Evolutionary conservation across 2,888 invertebrate genomes (phyloP).

Genomic region (Andrena bucephala): DNA sequence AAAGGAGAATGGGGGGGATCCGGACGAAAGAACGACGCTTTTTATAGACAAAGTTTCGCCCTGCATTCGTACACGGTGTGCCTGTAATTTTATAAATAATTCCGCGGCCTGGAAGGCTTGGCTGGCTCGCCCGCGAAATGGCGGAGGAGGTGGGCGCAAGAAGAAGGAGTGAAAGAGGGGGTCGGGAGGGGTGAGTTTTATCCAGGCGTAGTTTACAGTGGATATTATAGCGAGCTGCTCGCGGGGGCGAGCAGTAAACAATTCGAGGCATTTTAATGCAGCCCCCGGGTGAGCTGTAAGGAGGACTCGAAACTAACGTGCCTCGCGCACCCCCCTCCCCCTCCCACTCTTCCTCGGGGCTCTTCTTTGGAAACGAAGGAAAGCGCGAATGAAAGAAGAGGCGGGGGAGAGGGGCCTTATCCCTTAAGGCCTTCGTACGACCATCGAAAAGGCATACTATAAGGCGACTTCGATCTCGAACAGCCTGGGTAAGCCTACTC

Average conservation of each 20-base stretch:
- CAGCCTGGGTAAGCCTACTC: constrained; percentile 68
- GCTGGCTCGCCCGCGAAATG: constrained; percentile 15
- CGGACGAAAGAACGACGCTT: constrained; percentile 39
- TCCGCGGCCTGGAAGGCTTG: constrained; percentile 40
- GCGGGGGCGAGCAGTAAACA: constrained; percentile 73
- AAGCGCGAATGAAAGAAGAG: constrained; percentile 58
- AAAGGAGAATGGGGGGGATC: neutral
- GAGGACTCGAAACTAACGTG: constrained; percentile 72
- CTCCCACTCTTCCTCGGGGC: constrained; percentile 8
- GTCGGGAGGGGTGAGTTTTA: constrained; percentile 63
- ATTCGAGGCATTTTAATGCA: constrained; percentile 79
- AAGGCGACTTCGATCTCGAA: constrained; percentile 77
- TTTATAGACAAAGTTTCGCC: constrained; percentile 67
- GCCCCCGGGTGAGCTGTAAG: constrained; percentile 76
- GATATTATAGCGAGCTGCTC: constrained; percentile 69
- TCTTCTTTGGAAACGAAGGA: constrained; percentile 56
- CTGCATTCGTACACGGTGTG: constrained; percentile 38
- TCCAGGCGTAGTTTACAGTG: constrained; percentile 74
- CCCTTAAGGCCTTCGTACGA: constrained; percentile 80
- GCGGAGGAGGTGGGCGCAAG: constrained; percentile 14
- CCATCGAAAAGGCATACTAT: constrained; percentile 78
- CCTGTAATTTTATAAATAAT: constrained; percentile 74
- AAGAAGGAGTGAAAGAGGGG: constrained; percentile 28
- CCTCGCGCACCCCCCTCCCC: constrained; percentile 38
- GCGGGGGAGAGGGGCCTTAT: constrained; percentile 65